Conservation (phyloP, 2,888 invertebrate species). For the Eilema depressum region DNA sequence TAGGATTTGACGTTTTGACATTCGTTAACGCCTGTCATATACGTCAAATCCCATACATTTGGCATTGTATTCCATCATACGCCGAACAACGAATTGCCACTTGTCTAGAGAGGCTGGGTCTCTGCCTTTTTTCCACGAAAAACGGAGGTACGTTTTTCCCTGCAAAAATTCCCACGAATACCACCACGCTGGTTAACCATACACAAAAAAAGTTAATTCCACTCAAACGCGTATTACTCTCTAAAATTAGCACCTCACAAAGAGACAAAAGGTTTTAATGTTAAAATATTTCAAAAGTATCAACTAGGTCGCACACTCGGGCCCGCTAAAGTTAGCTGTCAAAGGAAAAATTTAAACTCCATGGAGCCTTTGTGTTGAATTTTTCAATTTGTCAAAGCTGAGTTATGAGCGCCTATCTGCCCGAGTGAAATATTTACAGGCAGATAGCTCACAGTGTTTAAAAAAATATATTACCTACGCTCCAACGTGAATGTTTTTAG, state of each 20-base stretch:
- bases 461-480: neutral
- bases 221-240: neutral
- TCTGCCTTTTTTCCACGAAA: no score
- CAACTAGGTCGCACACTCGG: constrained; percentile 26
- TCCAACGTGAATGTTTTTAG: neutral
- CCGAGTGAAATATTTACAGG: constrained; percentile 33
- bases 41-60: no score
- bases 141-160: neutral
- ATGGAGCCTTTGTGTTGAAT: constrained; percentile 39
- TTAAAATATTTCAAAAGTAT: constrained; percentile 27
- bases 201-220: neutral
- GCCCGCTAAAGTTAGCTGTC: constrained; percentile 48
- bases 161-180: no score
- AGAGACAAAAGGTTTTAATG: constrained; percentile 18
- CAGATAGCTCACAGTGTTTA: constrained; percentile 14
- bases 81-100: no score
- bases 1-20: no score
- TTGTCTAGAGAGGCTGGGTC: no score
- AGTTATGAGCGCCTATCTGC: constrained; percentile 32
- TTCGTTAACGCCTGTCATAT: no score
- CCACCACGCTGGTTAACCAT: neutral
- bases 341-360: constrained; percentile 56
- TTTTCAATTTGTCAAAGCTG: constrained; percentile 53
- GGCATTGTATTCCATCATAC: no score
- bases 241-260: constrained; percentile 7